Evolutionary conservation across 1,140 invertebrate genomes (phyloP), one percentile per base, ranked within the genome.

Genomic region (Drosophila kurseongensis): DNA sequence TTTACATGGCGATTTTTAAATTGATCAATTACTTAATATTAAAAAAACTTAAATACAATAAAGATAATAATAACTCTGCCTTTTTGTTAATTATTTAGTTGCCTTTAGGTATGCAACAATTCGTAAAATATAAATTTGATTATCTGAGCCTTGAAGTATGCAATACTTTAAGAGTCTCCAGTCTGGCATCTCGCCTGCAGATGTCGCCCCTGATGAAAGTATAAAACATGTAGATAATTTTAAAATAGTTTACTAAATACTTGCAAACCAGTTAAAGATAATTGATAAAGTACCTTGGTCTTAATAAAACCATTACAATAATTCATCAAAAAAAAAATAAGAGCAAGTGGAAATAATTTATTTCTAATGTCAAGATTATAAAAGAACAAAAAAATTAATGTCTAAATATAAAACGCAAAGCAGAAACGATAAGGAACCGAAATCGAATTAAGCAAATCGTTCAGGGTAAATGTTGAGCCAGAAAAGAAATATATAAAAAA

Each of bases 41-140:
- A 7, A 32, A 32, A 32, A 32, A 32, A 8, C 18, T 18, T 2
- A 6, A 32, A 32, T 8, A 8, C 29, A 1, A 32, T 7, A 8
- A 32, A 7, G 29, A 8, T 32, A 8, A 32, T 32, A 0, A 32
- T 8, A 32, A 32, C 0, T 8, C 29, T 32, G 8, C 1, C 6
- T 8, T 1, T 32, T 32, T 7, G 0, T 32, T 32, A 7, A 32
- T 32, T 7, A 14, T n/a, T 16, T 8, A 45, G 1, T 29, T 12
- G n/a, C 72, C 52, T 7, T 7, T 38, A 23, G 3, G n/a, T 76
- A 76, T 67, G 74, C 72, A 38, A 60, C 12, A 13, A 1, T 55
- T 56, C 51, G 48, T 0, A 9, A 5, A 4, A 13, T 10, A 3
- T 23, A n/a, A 4, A 5, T 0, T n/a, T 32, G 12, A 0, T 10